Conservation (phyloP, 2,113 vertebrate genomes). For the Forbesichthys papilliferus region DNA sequence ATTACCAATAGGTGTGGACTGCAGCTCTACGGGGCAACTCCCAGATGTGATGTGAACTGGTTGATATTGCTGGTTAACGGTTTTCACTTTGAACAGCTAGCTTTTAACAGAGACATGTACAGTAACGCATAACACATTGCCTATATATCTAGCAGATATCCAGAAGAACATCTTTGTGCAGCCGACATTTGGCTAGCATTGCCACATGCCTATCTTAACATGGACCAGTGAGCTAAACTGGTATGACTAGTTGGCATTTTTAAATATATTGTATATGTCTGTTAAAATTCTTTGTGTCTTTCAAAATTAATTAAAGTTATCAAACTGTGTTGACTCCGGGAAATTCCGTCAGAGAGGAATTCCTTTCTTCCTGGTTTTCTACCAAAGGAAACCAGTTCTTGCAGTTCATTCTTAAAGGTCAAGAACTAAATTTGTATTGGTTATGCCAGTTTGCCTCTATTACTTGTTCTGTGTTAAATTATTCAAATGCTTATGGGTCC, state of each 20-base stretch:
- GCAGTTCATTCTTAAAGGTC: no score
- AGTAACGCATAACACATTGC: neutral
- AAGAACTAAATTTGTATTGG: no score
- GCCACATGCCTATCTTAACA: slow-evolving; percentile 17
- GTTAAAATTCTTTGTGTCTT: neutral
- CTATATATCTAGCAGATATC: neutral
- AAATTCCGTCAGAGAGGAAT: neutral
- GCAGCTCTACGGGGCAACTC: neutral
- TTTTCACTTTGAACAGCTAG: neutral
- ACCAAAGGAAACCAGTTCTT: neutral
- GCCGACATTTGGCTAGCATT: slow-evolving; percentile 20
- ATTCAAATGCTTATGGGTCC: slow-evolving; percentile 8
- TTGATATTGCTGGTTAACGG: no score
- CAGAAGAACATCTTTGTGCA: neutral
- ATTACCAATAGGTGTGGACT: neutral
- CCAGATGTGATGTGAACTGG: slow-evolving; percentile 2
- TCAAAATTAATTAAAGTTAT: neutral
- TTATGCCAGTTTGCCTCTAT: neutral
- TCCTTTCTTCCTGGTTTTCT: neutral
- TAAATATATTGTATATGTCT: slow-evolving; percentile 10
- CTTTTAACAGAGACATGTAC: neutral
- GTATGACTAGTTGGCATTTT: slow-evolving; percentile 20
- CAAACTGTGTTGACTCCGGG: neutral
- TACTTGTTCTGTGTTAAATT: slow-evolving; percentile 7
- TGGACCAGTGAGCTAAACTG: slow-evolving; percentile 35